Evolutionary conservation across 1,140 invertebrate species (phyloP), one percentile per base, ranked within the genome.

Genomic region (Dendrolimus punctatus): DNA sequence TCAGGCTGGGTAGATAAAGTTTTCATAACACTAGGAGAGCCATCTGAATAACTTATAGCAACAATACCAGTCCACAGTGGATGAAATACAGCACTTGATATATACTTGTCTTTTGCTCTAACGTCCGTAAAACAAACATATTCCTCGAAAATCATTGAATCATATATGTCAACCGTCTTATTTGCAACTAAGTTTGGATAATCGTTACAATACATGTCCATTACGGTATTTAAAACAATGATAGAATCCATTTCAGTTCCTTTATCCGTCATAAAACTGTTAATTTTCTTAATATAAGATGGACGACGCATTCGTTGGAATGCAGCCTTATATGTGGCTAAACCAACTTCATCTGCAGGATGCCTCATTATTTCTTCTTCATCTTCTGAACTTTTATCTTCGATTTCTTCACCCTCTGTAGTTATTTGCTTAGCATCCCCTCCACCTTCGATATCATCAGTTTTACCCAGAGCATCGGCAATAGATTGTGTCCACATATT

Each of bases 21-120:
- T 76, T 82, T 81, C 71, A 78, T 82, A 46, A 76, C 72, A 42
- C 66, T 66, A 50, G 71, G 81, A 36, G 88, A 88, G 8, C 68
- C 76, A 61, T 90, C 82, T 4, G 90, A 83, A 66, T 94, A 94
- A 44, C 90, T 87, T 23, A 91, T 88, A 0, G 90, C 91, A 4
- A 91, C 84, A 6, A 92, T 86, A 2, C 92, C 93, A 2, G 90
- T 89, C 83, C 90, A 89, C 64, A 90, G 88, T 2, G 91, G 91
- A 85, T 94, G 92, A 91, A 93, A 95, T 46, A 86, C 85, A 6
- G 89, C 84, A 62, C 88, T 87, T n/a, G 90, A 90, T 49, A 95
- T 90, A 64, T 90, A 90, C 72, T 91, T 92, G 54, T 89, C 87
- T 70, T 88, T 89, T 44, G 88, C 78, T 67, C 88, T 89, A 8